Evolutionary conservation across 2,888 invertebrate genomes (phyloP), one percentile per base, ranked within the genome.

Genomic region (Drosophila stalkeri): DNA sequence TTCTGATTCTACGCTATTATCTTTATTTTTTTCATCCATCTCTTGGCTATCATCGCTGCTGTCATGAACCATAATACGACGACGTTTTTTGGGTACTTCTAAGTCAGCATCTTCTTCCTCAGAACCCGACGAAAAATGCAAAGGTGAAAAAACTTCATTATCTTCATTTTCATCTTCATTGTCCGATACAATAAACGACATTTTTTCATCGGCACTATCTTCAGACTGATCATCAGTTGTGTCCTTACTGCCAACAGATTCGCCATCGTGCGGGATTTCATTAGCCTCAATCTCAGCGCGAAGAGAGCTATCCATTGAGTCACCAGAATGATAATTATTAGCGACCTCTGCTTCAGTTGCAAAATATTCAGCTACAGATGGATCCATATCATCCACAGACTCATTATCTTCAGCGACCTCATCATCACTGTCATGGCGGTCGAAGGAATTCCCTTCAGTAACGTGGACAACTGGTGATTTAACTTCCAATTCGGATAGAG

Each of bases 101-200:
- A 49, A 63, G 12, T 31, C 35, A 14, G 20, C 69, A 8, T 27
- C 18, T 0, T 65, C 52, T n/a, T 75, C 77, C 2, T 67, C 78
- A 9, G 65, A 49, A 11, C 49, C 72, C 6, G 70, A 64, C 3
- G 86, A 82, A 39, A 16, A 41, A n/a, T 41, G 41, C 41, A 41
- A 41, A 3, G n/a, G 41, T 41, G 37, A 39, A 14, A n/a, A 41
- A 2, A 41, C n/a, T 8, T 39, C 41, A 2, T 41, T 64, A 8
- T 79, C 82, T 2, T 51, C 66, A 27, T 27, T 27, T 11, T 83
- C 89, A 11, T 67, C 66, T 7, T 83, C 89, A 12, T 67, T 69
- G 18, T 81, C 83, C 2, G 94, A 94, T 75, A 94, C 94, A 64
- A 95, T 83, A 84, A 95, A 95, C 0, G 95, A 95, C 79, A 75